These are phyloP conservation scores for Fulmarus glacialis DNA, from an alignment of 2,113 vertebrate species.

Conservation along the genomic window DNA sequence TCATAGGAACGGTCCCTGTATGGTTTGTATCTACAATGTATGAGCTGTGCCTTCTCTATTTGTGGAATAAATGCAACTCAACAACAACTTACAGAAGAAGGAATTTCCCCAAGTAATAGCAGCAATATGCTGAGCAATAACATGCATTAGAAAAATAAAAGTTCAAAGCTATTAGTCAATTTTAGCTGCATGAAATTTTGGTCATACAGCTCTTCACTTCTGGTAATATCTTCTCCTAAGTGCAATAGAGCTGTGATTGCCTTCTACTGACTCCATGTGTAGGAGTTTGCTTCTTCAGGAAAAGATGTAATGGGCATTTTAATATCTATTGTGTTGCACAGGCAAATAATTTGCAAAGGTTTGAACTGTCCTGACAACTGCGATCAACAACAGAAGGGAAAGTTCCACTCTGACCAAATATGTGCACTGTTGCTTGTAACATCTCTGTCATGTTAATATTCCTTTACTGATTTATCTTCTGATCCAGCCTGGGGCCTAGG, in stretches of 20 bases:
- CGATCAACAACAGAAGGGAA: background rate
- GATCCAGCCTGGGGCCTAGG: background rate
- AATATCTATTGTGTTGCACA: constrained; percentile 16
- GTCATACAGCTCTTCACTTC: background rate
- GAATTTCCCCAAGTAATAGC: background rate
- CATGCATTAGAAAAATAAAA: background rate
- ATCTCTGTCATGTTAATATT: background rate
- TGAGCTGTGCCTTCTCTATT: background rate
- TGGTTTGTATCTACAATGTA: background rate
- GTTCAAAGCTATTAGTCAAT: constrained; percentile 15
- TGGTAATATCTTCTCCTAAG: background rate
- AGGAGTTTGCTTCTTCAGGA: constrained; percentile 44
- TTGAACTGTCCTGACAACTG: constrained; percentile 13
- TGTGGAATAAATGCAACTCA: background rate
- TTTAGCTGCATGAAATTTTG: constrained; percentile 24
- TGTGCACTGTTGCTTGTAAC: background rate
- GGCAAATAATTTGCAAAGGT: background rate
- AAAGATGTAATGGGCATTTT: constrained; percentile 20
- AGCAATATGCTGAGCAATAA: background rate
- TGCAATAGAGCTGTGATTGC: constrained; percentile 17
- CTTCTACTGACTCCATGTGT: background rate
- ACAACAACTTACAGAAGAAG: background rate
- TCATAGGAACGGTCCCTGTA: background rate
- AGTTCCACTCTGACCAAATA: background rate
- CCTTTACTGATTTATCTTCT: background rate